A percentile compares a stretch with the other conserved stretches of the same genome.
Conservation (phyloP, 2,888 invertebrate genomes). For the Dryobotodes eremita region DNA sequence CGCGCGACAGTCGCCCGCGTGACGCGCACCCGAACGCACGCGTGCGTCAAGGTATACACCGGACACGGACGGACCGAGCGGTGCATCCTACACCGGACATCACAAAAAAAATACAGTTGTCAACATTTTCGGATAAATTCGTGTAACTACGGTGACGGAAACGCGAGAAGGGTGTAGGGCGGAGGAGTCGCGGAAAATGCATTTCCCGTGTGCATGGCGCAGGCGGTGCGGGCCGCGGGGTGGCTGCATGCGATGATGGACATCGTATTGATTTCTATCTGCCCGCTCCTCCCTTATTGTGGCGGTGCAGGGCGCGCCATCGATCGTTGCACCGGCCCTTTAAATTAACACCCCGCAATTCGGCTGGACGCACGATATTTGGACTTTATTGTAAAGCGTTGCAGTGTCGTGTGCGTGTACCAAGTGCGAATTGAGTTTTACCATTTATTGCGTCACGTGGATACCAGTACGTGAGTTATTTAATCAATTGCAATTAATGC, state of each 20-base stretch:
- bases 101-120: conserved; percentile 77
- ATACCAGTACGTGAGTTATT: conserved; percentile 74
- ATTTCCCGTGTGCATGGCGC: conserved; percentile 89
- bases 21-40: conserved; percentile 86
- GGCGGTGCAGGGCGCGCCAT: conserved; percentile 88
- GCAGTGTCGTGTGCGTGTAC: conserved; percentile 72
- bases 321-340: conserved; percentile 88
- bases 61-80: conserved; percentile 82
- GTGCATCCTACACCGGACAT: conserved; percentile 87
- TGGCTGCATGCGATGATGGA: conserved; percentile 92
- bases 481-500: conserved; percentile 63
- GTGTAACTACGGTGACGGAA: conserved; percentile 61
- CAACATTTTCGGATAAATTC: conserved; percentile 70
- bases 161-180: conserved; percentile 80
- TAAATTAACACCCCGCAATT: conserved; percentile 78
- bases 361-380: conserved; percentile 80
- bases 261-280: conserved; percentile 91
- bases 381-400: conserved; percentile 70
- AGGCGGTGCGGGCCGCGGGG: conserved; percentile 91
- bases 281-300: conserved; percentile 90
- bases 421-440: conserved; percentile 77
- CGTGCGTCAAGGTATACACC: conserved; percentile 81
- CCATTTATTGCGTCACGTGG: conserved; percentile 81
- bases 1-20: conserved; percentile 89
- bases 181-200: conserved; percentile 85